These are phyloP conservation scores for Ostrea edulis DNA, from an alignment of 1,140 invertebrate species.

Conservation along the genomic window DNA sequence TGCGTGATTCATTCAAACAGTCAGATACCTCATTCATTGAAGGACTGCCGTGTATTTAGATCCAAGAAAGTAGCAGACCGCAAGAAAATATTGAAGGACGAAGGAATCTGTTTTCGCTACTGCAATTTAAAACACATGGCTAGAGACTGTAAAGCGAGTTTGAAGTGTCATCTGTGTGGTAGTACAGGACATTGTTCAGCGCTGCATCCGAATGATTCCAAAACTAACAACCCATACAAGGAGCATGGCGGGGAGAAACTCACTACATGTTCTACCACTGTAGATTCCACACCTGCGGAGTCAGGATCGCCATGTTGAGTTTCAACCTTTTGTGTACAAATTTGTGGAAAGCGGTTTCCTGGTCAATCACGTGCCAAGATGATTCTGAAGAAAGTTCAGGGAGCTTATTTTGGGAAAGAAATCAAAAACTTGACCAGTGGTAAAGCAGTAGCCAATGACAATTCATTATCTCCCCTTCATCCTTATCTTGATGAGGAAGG, in stretches of 20 bases:
- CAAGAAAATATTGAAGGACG: too few relatives aligned
- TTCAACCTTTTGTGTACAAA: slow-evolving; percentile 36
- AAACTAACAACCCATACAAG: not conserved
- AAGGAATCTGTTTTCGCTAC: too few relatives aligned
- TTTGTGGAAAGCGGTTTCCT: slow-evolving; percentile 34
- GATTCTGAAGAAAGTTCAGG: not conserved
- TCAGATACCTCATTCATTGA: slow-evolving; percentile 29
- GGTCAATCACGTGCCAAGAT: slow-evolving; percentile 27
- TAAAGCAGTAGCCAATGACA: too few relatives aligned
- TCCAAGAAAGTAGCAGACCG: too few relatives aligned
- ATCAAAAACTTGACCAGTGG: too few relatives aligned
- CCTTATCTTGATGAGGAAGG: too few relatives aligned
- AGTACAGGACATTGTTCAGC: slow-evolving; percentile 34
- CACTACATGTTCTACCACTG: not conserved
- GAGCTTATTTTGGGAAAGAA: too few relatives aligned
- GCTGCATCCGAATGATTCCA: too few relatives aligned
- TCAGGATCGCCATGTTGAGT: too few relatives aligned
- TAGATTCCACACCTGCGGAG: too few relatives aligned
- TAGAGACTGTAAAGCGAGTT: slow-evolving; percentile 25
- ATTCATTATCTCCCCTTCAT: too few relatives aligned
- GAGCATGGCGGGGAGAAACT: slow-evolving; percentile 42
- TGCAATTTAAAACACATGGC: slow-evolving; percentile 40
- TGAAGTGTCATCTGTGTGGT: slow-evolving; percentile 36
- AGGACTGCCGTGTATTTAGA: slow-evolving; percentile 37
- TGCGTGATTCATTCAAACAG: slow-evolving; percentile 4